Evolutionary conservation across 2,113 vertebrate genomes (phyloP).

Genomic region (Merops nubicus): DNA sequence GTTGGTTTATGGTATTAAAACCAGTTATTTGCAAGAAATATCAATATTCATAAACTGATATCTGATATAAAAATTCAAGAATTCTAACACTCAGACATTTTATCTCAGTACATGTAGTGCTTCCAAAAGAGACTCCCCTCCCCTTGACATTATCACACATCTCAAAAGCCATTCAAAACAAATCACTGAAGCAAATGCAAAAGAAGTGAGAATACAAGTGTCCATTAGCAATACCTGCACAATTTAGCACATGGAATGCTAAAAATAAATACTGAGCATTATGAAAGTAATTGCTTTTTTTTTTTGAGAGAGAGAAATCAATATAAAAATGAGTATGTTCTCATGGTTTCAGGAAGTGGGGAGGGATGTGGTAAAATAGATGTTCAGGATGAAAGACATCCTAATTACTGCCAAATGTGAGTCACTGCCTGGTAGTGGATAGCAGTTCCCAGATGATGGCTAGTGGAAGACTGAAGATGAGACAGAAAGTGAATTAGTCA

Average conservation of each 20-base stretch:
- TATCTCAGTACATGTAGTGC: neutral
- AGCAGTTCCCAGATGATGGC: constrained; percentile 1
- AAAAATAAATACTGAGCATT: neutral
- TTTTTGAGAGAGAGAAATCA: neutral
- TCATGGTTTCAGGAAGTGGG: neutral
- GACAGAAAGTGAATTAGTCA: constrained; percentile 22
- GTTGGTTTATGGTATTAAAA: neutral
- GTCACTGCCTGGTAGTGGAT: neutral
- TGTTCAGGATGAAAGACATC: constrained; percentile 19
- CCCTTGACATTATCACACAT: neutral
- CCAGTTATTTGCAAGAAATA: neutral
- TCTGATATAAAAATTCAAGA: neutral
- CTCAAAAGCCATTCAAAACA: neutral
- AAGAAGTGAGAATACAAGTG: neutral
- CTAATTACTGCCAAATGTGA: constrained; percentile 31
- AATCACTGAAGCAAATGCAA: neutral
- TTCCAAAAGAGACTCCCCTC: neutral
- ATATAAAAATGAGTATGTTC: neutral
- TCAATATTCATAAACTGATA: neutral
- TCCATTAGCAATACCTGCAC: neutral
- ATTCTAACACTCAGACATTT: neutral
- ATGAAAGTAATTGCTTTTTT: neutral
- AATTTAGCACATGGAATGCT: neutral
- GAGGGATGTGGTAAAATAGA: neutral
- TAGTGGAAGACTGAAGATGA: neutral